Conservation (phyloP, 2,888 invertebrate genomes). For the Tolmerus cingulatus region DNA sequence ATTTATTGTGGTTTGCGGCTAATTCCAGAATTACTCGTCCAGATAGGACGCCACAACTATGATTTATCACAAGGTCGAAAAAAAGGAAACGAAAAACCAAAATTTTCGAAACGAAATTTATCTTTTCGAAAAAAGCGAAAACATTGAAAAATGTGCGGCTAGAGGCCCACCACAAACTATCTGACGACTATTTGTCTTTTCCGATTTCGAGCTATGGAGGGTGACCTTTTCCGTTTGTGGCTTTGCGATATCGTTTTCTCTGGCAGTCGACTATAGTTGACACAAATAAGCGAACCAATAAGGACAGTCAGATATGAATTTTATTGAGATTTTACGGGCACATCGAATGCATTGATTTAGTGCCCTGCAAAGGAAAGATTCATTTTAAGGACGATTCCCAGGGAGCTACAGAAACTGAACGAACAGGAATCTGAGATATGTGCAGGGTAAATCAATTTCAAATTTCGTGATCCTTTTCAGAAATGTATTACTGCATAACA, state of each 20-base stretch:
- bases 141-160: not conserved
- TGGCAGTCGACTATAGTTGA: not conserved
- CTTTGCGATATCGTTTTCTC: not conserved
- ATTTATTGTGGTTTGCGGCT: not conserved
- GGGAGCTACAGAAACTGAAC: not conserved
- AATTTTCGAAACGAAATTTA: not conserved
- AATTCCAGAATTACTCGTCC: not conserved
- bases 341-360: not conserved
- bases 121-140: not conserved
- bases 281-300: not conserved
- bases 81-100: not conserved
- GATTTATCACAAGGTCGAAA: not conserved
- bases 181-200: not conserved
- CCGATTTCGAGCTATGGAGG: not conserved
- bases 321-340: not conserved
- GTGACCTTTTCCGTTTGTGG: not conserved
- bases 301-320: not conserved
- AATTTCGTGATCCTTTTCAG: not conserved
- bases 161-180: not conserved
- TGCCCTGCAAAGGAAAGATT: not conserved
- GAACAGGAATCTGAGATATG: not conserved
- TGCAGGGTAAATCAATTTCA: not conserved
- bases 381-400: not conserved
- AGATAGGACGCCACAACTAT: not conserved
- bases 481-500: not conserved